A percentile compares a stretch with the other conserved stretches of the same genome.
phyloP scores from a whole-genome alignment of 2,888 invertebrate genomes.

The Acronicta alni region DNA sequence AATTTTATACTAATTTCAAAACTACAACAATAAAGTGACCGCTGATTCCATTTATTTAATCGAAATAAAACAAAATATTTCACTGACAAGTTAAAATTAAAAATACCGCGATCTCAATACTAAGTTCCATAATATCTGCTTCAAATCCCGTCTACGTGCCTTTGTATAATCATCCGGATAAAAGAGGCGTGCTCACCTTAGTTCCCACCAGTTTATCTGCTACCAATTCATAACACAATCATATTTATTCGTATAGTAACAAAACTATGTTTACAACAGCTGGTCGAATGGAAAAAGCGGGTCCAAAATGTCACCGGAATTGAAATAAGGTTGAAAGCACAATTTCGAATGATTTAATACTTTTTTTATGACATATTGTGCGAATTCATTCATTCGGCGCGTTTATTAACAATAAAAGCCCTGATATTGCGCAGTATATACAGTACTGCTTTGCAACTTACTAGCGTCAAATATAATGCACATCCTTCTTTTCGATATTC shows the following conservation, averaged over 20 bases:
- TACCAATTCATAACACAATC: conserved; percentile 61
- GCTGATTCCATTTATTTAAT: too few species aligned
- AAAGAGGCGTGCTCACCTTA: conserved; percentile 80
- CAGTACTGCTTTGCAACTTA: too few species aligned
- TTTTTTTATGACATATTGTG: conserved; percentile 38
- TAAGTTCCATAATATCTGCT: conserved; percentile 64
- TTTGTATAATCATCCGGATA: conserved; percentile 83
- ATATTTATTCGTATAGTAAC: conserved; percentile 38
- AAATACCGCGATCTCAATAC: conserved; percentile 41
- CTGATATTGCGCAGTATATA: too few species aligned
- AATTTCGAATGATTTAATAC: conserved; percentile 52
- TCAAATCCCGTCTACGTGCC: conserved; percentile 85
- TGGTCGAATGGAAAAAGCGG: conserved; percentile 42
- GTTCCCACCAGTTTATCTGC: conserved; percentile 71
- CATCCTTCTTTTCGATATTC: too few species aligned
- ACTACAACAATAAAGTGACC: too few species aligned
- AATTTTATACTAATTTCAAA: too few species aligned
- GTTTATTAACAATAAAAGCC: conserved; percentile 22
- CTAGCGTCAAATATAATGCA: too few species aligned
- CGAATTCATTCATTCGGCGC: conserved; percentile 26
- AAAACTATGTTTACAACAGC: conserved; percentile 48
- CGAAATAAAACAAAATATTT: too few species aligned
- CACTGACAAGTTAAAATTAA: conserved; percentile 19
- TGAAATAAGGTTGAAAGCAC: conserved; percentile 52
- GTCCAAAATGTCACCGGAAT: conserved; percentile 48